Percentiles rank a stretch among this genome's conserved stretches.
Conservation (phyloP, 2,888 invertebrate species). For the Hirtodrosophila trivittata region DNA sequence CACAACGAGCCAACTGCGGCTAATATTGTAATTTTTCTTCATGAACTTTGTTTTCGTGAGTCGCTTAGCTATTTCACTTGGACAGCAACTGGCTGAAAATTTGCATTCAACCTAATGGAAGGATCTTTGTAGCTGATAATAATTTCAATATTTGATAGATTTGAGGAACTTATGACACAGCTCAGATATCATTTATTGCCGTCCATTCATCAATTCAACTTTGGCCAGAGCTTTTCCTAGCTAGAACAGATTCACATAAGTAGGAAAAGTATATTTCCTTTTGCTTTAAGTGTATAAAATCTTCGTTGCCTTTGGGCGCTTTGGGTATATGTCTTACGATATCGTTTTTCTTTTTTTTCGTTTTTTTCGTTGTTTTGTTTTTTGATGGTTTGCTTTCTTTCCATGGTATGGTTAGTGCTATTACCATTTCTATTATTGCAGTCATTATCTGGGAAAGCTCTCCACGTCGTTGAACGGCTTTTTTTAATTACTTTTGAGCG, state of each 20-base stretch:
- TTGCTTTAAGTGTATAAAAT: slow-evolving; percentile 1
- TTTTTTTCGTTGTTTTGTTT: slow-evolving; percentile 14
- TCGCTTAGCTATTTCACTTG: background rate
- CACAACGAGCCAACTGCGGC: slow-evolving; percentile 38
- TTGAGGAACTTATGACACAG: no score
- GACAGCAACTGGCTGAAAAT: slow-evolving; percentile 1
- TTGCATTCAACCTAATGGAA: background rate
- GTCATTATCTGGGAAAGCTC: slow-evolving; percentile 65
- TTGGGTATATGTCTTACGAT: slow-evolving; percentile 1
- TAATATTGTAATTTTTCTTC: slow-evolving; percentile 59
- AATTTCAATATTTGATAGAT: no score
- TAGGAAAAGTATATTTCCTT: no score
- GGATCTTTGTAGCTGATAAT: no score
- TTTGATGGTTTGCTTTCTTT: slow-evolving; percentile 44
- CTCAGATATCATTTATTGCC: no score
- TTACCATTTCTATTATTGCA: slow-evolving; percentile 66
- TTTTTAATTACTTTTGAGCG: slow-evolving; percentile 66
- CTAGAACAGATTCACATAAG: no score
- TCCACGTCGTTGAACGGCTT: slow-evolving; percentile 52
- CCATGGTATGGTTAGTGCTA: slow-evolving; percentile 40
- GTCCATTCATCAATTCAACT: no score
- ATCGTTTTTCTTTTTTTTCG: slow-evolving; percentile 3
- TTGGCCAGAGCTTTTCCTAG: no score
- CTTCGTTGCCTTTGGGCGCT: background rate
- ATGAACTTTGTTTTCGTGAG: slow-evolving; percentile 21